These are phyloP conservation scores for Elephas maximus DNA, from an alignment of 2,113 vertebrate genomes.

Conservation along the genomic window DNA sequence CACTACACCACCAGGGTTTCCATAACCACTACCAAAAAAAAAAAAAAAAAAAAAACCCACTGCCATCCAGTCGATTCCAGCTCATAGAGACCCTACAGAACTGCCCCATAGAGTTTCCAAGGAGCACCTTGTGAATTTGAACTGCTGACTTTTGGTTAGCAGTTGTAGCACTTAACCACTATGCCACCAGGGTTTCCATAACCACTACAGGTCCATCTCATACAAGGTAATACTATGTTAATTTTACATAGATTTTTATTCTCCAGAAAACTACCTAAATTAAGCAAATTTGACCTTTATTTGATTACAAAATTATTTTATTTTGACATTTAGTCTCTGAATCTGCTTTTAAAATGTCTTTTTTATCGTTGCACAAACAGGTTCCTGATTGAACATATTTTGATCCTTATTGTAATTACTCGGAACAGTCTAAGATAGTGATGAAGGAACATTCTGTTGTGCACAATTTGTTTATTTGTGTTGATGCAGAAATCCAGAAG, in stretches of 20 bases:
- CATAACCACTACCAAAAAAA: too few species aligned
- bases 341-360: not conserved
- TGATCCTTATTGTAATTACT: slow-evolving; percentile 5
- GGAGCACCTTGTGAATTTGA: too few species aligned
- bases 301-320: not conserved
- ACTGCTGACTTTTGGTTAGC: too few species aligned
- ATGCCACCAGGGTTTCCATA: too few species aligned
- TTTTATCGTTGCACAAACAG: not conserved
- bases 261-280: not conserved
- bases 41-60: too few species aligned
- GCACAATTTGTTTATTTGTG: slow-evolving; percentile 30
- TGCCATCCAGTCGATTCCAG: too few species aligned
- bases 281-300: not conserved
- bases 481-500: slow-evolving; percentile 17
- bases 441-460: not conserved
- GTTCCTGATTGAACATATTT: not conserved
- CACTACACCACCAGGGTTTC: too few species aligned
- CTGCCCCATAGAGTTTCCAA: too few species aligned
- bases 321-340: not conserved
- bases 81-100: too few species aligned
- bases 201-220: too few species aligned
- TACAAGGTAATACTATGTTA: not conserved
- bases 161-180: too few species aligned
- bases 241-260: not conserved
- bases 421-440: not conserved